Conservation (phyloP, 2,113 vertebrate species). For the Vidua macroura region DNA sequence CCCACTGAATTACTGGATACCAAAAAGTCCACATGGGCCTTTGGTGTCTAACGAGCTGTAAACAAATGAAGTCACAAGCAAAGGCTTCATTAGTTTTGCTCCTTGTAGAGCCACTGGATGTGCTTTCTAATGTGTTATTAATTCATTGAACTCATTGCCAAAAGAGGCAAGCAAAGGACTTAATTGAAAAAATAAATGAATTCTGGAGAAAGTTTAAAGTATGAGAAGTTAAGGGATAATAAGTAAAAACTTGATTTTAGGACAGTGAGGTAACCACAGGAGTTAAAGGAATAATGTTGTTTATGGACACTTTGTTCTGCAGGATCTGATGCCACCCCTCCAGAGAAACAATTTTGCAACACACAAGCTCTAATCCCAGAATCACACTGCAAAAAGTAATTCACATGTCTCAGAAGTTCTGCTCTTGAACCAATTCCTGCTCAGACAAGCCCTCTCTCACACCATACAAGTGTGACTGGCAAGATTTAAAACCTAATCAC, state of each 20-base stretch:
- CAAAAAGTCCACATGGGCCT: not conserved
- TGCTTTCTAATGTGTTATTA: not conserved
- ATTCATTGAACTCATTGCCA: not conserved
- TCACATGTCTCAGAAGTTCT: not conserved
- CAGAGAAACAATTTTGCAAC: not conserved
- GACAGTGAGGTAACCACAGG: not conserved
- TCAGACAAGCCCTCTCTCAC: not conserved
- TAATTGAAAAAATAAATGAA: not conserved
- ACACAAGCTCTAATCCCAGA: not conserved
- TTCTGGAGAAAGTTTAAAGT: not conserved
- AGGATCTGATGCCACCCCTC: not conserved
- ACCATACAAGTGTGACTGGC: not conserved
- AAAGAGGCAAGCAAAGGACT: not conserved
- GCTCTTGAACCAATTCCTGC: not conserved
- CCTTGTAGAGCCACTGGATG: not conserved
- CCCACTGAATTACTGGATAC: not conserved
- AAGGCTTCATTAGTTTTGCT: constrained; percentile 37
- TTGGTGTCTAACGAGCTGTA: not conserved
- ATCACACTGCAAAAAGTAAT: not conserved
- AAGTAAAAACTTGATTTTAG: not conserved
- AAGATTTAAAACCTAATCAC: not conserved
- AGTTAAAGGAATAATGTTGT: not conserved
- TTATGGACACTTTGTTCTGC: not conserved
- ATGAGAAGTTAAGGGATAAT: not conserved
- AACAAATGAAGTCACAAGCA: constrained; percentile 17